Percentiles rank a stretch among this genome's conserved stretches.
These are phyloP conservation scores for Trichonephila inaurata DNA, from an alignment of 1,140 invertebrate genomes.

Conservation along the genomic window DNA sequence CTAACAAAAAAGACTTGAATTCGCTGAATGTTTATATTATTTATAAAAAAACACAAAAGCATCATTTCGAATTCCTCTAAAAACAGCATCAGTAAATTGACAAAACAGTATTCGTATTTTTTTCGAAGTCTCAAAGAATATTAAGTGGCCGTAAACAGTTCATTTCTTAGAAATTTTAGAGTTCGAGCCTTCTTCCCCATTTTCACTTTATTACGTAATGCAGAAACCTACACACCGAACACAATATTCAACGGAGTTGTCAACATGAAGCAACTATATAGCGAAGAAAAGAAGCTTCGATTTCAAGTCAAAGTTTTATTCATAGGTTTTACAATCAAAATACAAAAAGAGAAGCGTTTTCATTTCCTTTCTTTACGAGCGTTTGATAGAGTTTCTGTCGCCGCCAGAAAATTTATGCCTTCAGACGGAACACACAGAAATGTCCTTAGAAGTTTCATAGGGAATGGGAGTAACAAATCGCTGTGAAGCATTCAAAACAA, in stretches of 20 bases:
- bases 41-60: no score
- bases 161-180: neutral
- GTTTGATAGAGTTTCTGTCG: conserved; percentile 37
- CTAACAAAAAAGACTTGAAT: no score
- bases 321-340: conserved; percentile 20
- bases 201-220: conserved; percentile 7
- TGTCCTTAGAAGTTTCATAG: neutral
- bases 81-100: neutral
- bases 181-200: neutral
- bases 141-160: conserved; percentile 25
- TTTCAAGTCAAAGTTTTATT: conserved; percentile 39
- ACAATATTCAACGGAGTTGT: conserved; percentile 4
- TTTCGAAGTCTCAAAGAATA: neutral
- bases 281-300: conserved; percentile 14
- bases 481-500: neutral
- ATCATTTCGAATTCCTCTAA: neutral
- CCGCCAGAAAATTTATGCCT: conserved; percentile 28
- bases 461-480: neutral
- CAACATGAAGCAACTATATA: neutral
- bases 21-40: no score
- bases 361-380: conserved; percentile 36
- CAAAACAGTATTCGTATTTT: neutral
- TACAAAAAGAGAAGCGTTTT: conserved; percentile 21
- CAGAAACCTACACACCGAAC: conserved; percentile 2
- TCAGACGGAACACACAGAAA: neutral